Evolutionary conservation across 2,113 vertebrate genomes (phyloP), one percentile per base, ranked within the genome.

Genomic region (Coptodon rendalli): DNA sequence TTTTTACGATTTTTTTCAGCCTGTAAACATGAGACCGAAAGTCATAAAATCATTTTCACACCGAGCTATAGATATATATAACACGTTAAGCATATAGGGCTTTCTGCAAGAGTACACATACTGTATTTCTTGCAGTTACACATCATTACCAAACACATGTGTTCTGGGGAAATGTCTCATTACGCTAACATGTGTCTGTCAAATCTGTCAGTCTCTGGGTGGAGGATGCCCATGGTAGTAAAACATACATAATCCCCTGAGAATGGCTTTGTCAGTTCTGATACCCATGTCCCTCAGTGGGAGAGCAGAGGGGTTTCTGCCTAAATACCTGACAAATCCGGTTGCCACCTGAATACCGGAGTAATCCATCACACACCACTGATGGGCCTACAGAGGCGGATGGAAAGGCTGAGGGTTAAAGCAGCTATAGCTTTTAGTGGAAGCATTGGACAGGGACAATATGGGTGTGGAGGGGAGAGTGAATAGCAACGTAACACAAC

Each of bases 261-360:
- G 87, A 91, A 63, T 7, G 48, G 86, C 89, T 91, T 88, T 90
- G 90, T 92, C 89, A 85, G 81, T 50, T 76, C 82, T 89, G 88
- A 93, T 86, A 91, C 81, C 86, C 85, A 34, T 86, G 91, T 91
- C 87, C 89, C 90, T 90, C 85, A 66, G 90, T 80, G 31, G 91
- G 86, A 63, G 78, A 88, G 82, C 84, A n/a, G 71, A 81, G 86
- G 86, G 61, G 91, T 87, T 83, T 79, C 83, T 87, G 86, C 85
- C 84, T 90, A 91, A 93, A 93, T 86, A 92, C 92, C 93, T 89
- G 89, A 89, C 91, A 92, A 85, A 94, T 93, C 91, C 80, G 31
- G 88, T 86, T 93, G 68, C 82, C 81, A 92, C 80, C 91, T 87
- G 89, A 93, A 91, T 91, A 93, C 82, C 17, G 3, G 48, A 82